These are phyloP conservation scores for Orius insidiosus DNA, from an alignment of 1,140 invertebrate species.

Conservation along the genomic window DNA sequence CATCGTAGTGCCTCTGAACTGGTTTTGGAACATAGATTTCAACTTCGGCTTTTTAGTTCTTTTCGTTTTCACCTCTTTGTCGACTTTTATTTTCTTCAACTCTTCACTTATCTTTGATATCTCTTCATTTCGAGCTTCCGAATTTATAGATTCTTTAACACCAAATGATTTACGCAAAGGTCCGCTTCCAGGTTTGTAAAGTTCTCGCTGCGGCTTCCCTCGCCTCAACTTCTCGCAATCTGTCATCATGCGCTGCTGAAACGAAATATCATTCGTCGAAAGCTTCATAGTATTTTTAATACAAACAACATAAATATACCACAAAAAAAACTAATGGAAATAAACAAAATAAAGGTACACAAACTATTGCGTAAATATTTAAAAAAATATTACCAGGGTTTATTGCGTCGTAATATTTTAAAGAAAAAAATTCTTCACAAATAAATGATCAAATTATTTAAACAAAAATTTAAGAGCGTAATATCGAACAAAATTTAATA, in stretches of 20 bases:
- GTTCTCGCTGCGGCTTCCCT: slow-evolving; percentile 21
- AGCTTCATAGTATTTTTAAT: no score
- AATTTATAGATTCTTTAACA: background rate
- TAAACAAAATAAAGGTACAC: no score
- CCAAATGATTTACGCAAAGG: slow-evolving; percentile 19
- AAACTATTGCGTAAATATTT: no score
- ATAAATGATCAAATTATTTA: no score
- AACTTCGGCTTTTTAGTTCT: slow-evolving; percentile 6
- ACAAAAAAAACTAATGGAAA: no score
- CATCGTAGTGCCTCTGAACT: background rate
- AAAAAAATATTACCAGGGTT: no score
- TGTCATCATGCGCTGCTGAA: background rate
- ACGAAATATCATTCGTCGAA: no score
- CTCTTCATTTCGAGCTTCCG: background rate
- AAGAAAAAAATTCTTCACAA: no score
- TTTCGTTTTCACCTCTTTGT: background rate
- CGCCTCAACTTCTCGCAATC: slow-evolving; percentile 10
- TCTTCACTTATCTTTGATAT: slow-evolving; percentile 5
- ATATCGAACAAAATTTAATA: no score
- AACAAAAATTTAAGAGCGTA: no score
- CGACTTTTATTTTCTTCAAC: slow-evolving; percentile 11
- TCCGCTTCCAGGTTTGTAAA: slow-evolving; percentile 24
- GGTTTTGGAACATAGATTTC: slow-evolving; percentile 10
- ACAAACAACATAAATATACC: no score
- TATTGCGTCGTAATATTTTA: no score